Base-by-base conservation (phyloP, 30 jellyfish, hydroid and myxozoan species). In the Pelagia noctiluca region DNA sequence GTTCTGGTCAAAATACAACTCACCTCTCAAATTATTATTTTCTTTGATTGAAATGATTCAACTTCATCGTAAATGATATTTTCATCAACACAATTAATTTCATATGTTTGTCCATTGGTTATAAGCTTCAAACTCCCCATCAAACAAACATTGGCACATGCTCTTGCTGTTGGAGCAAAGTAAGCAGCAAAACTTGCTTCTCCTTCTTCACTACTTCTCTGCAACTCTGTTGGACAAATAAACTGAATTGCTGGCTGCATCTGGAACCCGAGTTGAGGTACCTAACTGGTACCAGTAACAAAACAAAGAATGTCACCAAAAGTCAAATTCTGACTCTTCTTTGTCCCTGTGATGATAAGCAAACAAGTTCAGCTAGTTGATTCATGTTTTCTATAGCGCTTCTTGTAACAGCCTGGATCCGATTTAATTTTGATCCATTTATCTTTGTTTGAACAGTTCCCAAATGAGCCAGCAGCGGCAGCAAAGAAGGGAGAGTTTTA, bases 111-210 rank as follows among this genome's bases (percentile, higher is more conserved):
- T n/a, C n/a, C n/a, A n/a, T n/a, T n/a, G n/a, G n/a, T n/a, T n/a
- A n/a, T n/a, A n/a, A n/a, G n/a, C n/a, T n/a, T n/a, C n/a, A n/a
- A n/a, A n/a, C n/a, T n/a, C n/a, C n/a, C n/a, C n/a, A n/a, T n/a
- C n/a, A n/a, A n/a, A n/a, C n/a, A 61, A 61, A 61, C 73, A 61
- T 61, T 61, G 73, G 25, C 73, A 61, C 73, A 61, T 61, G 73
- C 3, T 54, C 71, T 54, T 54, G 71, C 71, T 54, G 71, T 54
- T 54, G 71, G 71, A 13, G 31, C 71, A 54, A 54, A 54, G 71
- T 26, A 54, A 42, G 57, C 57, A 42, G 57, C 57, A 42, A 42
- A 42, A 42, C 57, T 42, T 42, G 57, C 57, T 42, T 42, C 57
- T 42, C 57, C 57, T 42, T 42, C 57, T 42, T 42, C 12, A 16